Evolutionary conservation across 2,113 vertebrate species (phyloP).

Genomic region (Ahaetulla prasina): DNA sequence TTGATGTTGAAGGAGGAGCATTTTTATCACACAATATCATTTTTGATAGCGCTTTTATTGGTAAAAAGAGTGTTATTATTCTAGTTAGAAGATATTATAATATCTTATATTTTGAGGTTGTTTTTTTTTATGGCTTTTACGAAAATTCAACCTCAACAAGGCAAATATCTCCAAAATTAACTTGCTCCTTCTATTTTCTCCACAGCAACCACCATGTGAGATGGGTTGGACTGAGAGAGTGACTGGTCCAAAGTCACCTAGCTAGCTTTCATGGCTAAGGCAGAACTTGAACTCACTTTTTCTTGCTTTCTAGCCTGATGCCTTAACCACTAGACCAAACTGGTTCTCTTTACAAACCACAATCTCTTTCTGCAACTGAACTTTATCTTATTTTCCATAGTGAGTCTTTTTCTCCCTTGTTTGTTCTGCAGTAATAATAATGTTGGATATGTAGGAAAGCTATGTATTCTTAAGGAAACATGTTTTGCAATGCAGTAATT

Average conservation of each 20-base stretch:
- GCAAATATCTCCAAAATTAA: neutral
- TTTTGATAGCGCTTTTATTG: neutral
- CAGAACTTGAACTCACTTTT: neutral
- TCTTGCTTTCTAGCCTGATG: neutral
- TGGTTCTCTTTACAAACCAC: conserved; percentile 9
- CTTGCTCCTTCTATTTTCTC: neutral
- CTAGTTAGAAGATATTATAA: neutral
- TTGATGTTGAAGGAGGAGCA: neutral
- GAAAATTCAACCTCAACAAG: neutral
- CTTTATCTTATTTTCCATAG: conserved; percentile 27
- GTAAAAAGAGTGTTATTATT: neutral
- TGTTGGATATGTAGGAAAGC: conserved; percentile 41
- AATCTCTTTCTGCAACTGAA: conserved; percentile 23
- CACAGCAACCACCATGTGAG: neutral
- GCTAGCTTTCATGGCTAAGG: neutral
- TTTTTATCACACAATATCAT: neutral
- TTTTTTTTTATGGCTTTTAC: neutral
- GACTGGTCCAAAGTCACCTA: neutral
- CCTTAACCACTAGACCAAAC: neutral
- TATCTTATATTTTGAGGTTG: neutral
- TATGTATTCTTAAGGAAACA: conserved; percentile 33
- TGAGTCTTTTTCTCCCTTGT: conserved; percentile 40
- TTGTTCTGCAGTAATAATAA: conserved; percentile 67
- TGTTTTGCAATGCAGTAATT: conserved; percentile 62
- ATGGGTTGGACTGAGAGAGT: neutral